Base-by-base conservation (phyloP, 2,113 vertebrate genomes). In the Pipa parva region DNA sequence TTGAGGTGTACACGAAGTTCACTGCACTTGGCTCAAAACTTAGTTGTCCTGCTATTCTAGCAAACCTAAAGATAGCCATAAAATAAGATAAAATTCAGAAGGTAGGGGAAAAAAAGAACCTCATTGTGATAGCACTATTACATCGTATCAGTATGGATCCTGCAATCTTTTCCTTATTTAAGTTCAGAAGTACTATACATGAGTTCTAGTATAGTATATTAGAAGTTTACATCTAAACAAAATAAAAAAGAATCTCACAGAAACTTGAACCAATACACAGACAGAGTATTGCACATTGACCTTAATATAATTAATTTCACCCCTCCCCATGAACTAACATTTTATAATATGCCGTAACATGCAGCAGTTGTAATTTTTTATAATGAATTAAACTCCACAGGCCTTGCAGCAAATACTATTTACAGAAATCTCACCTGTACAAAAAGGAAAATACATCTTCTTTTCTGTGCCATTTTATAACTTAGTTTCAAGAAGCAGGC, bases 241-340 rank as follows among this genome's bases (percentile, higher is more conserved):
- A 69, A 56, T 51, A 51, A 75, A 73, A 72, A 50, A 37, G 71
- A 85, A 74, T 75, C 76, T 79, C 72, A 81, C 75, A 84, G 81
- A 85, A 89, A 90, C 80, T 87, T 86, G 84, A 85, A 88, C 80
- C 86, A 89, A 90, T 88, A 89, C 81, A 76, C 84, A 83, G 81
- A 88, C 77, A 86, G 82, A 90, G 84, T 92, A 95, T 94, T 95
- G 93, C 93, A 95, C 93, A 87, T 90, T 84, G 85, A 92, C 87
- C 79, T 88, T 87, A 89, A 87, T 86, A 89, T 80, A 89, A 85
- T 88, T 86, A 89, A 49, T 69, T 87, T 90, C 87, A 86, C 29
- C 10, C 10, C 10, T 42, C 39, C 85, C 85, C 85, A 83, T 86
- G 86, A 88, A 90, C 85, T 89, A 92, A 87, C 81, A 88, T 80